Evolutionary conservation across 2,888 invertebrate species (phyloP), one percentile per base, ranked within the genome.

Genomic region (Clunio marinus): DNA sequence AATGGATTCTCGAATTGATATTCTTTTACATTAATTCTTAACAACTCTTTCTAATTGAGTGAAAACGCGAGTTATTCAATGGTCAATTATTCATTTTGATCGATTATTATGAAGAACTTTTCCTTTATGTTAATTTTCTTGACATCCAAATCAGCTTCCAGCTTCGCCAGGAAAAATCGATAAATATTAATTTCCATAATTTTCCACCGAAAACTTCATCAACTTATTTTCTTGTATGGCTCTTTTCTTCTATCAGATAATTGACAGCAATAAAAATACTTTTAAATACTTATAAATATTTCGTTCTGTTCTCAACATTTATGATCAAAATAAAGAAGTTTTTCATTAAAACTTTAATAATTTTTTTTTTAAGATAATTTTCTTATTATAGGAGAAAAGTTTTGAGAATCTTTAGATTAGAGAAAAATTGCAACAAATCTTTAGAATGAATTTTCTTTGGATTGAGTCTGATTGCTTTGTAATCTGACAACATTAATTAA

Each of bases 171-270:
- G n/a, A 22, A 51, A 51, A 51, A 51, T 51, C 51, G 22, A 51
- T 51, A 51, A 51, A 17, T 51, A 51, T 20, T 51, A 51, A 51
- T 51, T 51, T 51, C 51, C 51, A 51, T 51, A 51, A 51, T 22
- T 15, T 45, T 5, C 4, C 10, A 10, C 32, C 5, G 10, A 32
- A 32, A 32, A 10, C 32, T 5, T 32, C 32, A 32, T 5, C 7
- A 10, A 32, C 5, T 32, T 32, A 10, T 32, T 32, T 32, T 32
- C 32, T 32, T 32, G 7, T 32, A n/a, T 8, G 32, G 32, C 32
- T 32, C 32, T 32, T n/a, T 41, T 41, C 41, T 41, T 15, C 15
- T 41, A 41, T 41, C 41, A n/a, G 41, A 41, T 41, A 41, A 41
- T 41, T 41, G 41, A 41, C 41, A 41, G 41, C 41, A 41, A 41